These are phyloP conservation scores for Peromyscus californicus DNA, from an alignment of 2,113 vertebrate genomes.

Conservation along the genomic window DNA sequence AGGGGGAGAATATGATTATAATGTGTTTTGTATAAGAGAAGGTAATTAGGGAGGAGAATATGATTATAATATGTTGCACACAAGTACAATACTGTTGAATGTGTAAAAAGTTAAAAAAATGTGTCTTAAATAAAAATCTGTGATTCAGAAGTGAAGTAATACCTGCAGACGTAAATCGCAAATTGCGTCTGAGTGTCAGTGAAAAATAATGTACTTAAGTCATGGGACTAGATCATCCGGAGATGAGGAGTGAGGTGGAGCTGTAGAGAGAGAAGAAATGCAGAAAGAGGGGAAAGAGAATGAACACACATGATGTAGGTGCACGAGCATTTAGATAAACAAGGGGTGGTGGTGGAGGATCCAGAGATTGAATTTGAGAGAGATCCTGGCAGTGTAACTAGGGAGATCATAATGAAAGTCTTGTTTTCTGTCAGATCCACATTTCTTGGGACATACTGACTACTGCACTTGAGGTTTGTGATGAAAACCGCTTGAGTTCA, in stretches of 20 bases:
- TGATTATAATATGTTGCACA: not conserved
- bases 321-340: not conserved
- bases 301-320: not conserved
- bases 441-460: not conserved
- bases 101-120: not conserved
- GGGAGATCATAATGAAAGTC: not conserved
- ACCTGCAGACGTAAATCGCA: not conserved
- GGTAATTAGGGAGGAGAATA: too few species aligned
- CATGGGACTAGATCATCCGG: not conserved
- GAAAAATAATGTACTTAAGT: not conserved
- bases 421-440: not conserved
- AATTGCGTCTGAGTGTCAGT: not conserved
- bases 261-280: not conserved
- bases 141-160: not conserved
- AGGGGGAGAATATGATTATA: not conserved
- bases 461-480: not conserved
- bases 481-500: not conserved
- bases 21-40: not conserved
- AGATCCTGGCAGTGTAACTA: not conserved
- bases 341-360: not conserved
- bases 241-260: not conserved
- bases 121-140: not conserved
- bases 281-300: not conserved
- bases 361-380: not conserved
- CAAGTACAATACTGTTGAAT: not conserved